These are phyloP conservation scores for Echinops telfairi DNA, from an alignment of 2,113 vertebrate genomes.

Conservation along the genomic window DNA sequence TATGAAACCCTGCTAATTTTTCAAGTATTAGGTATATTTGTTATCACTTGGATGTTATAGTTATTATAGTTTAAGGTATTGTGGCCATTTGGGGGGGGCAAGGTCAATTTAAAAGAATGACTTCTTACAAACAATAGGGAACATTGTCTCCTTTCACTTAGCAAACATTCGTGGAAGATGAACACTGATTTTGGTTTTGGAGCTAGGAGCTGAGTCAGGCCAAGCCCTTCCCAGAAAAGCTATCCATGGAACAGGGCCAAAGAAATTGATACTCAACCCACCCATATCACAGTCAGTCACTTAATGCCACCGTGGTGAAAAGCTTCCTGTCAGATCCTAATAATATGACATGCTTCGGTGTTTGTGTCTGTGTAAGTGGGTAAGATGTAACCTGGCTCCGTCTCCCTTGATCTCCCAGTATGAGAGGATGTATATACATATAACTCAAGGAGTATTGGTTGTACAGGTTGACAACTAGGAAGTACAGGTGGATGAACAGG, in stretches of 20 bases:
- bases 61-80: no score
- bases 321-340: not conserved
- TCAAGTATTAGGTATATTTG: not conserved
- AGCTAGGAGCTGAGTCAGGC: not conserved
- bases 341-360: not conserved
- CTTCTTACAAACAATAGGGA: slow-evolving; percentile 25
- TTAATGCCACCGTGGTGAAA: not conserved
- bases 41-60: not conserved
- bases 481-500: not conserved
- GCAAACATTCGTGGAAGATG: not conserved
- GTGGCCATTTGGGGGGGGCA: not conserved
- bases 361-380: not conserved
- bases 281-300: not conserved
- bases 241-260: not conserved
- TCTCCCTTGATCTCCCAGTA: not conserved
- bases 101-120: slow-evolving; percentile 46
- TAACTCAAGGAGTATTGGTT: not conserved
- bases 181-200: not conserved
- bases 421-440: not conserved
- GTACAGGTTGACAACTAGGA: no score
- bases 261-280: rapidly evolving
- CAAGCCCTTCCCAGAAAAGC: no score
- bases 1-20: not conserved
- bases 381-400: not conserved
- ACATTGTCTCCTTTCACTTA: not conserved